Evolutionary conservation across 2,113 vertebrate genomes (phyloP), one percentile per base, ranked within the genome.

Genomic region (Cinclus cinclus): DNA sequence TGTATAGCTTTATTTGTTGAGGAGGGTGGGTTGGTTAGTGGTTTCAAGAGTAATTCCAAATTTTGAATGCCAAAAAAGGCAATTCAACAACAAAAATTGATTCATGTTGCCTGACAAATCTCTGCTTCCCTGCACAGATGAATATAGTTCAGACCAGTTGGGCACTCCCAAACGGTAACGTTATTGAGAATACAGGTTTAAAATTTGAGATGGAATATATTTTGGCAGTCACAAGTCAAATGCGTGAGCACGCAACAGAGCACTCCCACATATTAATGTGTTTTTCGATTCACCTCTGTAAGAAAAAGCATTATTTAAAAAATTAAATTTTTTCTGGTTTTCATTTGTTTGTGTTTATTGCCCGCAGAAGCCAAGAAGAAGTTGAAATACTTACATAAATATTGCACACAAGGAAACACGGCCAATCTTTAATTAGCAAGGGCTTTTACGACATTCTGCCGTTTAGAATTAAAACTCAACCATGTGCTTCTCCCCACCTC

Each of bases 401-500:
- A 83, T 52, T 62, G 60, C 62, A 44, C 33, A 18, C 35, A 22
- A 52, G 88, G 65, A 42, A 94, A 75, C 68, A 74, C 59, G 79
- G 44, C 69, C 59, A 47, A 33, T 42, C 55, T 78, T 50, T 73
- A 83, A 94, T 82, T 86, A 74, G 71, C n/a, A 37, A 71, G 75
- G 68, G 63, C 88, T 95, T 85, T 84, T 90, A 90, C 83, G 53
- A 83, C 91, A 89, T 89, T 64, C 80, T 94, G 87, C 93, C 91
- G 60, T 91, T 94, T 70, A 65, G 79, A 91, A 94, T 94, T 94
- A 93, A 88, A 88, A 74, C 93, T 86, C 94, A 82, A 13, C 87
- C 93, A 95, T 96, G 96, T 96, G 96, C 91, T 92, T 46, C 91
- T 88, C 59, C 86, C 89, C 71, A 68, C 79, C 79, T 22, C 71